A percentile compares a stretch with the other conserved stretches of the same genome.
These are phyloP conservation scores for Protophormia terraenovae DNA, from an alignment of 2,888 invertebrate genomes.

Conservation along the genomic window DNA sequence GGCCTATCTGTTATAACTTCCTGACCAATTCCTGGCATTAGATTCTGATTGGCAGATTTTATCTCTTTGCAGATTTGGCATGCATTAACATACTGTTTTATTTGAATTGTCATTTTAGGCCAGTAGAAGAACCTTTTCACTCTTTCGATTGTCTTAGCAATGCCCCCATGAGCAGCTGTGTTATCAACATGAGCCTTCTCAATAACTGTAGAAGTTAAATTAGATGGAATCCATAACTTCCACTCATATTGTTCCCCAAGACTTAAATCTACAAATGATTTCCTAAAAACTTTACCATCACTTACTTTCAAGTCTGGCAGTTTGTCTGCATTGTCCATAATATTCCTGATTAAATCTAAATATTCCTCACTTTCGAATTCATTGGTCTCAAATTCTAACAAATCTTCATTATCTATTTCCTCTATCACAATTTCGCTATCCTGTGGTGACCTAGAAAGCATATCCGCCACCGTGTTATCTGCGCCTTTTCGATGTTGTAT, in stretches of 20 bases:
- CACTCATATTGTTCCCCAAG: background rate
- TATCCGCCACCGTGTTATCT: slow-evolving; percentile 30
- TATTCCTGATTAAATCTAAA: background rate
- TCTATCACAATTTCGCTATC: background rate
- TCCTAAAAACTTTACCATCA: background rate
- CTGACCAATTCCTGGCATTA: background rate
- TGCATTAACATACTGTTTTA: background rate
- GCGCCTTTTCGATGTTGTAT: slow-evolving; percentile 22
- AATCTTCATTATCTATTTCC: background rate
- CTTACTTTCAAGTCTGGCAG: background rate
- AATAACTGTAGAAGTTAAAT: background rate
- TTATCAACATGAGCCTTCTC: slow-evolving; percentile 13
- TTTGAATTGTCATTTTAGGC: background rate
- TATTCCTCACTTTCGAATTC: slow-evolving; percentile 40
- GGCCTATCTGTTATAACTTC: background rate
- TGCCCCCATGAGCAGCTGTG: slow-evolving; percentile 41
- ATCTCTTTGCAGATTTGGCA: background rate
- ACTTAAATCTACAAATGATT: background rate
- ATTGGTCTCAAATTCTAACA: background rate
- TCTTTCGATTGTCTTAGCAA: background rate
- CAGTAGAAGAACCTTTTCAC: slow-evolving; percentile 36
- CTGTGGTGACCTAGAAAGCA: background rate
- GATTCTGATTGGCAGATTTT: background rate
- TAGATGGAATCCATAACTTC: background rate
- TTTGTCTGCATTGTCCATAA: slow-evolving; percentile 27